phyloP scores from a whole-genome alignment of 2,113 vertebrate species.

The Nyctereutes procyonoides region DNA sequence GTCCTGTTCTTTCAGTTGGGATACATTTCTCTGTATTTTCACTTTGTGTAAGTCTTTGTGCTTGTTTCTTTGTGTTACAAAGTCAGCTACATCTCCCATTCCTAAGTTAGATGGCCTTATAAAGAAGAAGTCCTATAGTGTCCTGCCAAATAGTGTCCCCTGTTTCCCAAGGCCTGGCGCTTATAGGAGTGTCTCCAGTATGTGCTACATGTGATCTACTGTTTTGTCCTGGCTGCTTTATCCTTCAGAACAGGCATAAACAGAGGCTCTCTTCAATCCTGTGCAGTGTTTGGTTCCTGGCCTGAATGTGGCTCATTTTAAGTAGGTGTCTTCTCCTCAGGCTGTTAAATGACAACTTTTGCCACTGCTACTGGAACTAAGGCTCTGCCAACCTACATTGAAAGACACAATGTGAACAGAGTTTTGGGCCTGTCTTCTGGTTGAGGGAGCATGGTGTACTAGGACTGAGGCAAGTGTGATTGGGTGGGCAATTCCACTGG shows the following conservation, averaged over 20 bases:
- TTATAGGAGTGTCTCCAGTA: not conserved
- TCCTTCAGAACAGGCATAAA: not conserved
- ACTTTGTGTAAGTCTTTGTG: not conserved
- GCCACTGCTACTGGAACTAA: not conserved
- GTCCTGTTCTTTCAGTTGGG: not conserved
- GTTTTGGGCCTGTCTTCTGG: not conserved
- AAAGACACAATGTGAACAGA: not conserved
- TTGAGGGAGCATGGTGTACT: not conserved
- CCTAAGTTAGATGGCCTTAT: not conserved
- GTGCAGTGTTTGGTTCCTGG: not conserved
- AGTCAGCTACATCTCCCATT: not conserved
- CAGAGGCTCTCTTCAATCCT: not conserved
- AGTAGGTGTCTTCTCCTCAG: not conserved
- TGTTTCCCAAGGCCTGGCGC: not conserved
- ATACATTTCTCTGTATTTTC: not conserved
- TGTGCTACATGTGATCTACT: not conserved
- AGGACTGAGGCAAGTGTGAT: not conserved
- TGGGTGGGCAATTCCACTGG: not conserved
- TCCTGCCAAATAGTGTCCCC: not conserved
- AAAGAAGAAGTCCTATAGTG: not conserved
- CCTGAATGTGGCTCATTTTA: not conserved
- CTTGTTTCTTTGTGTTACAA: not conserved
- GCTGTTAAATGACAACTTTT: not conserved
- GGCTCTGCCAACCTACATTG: not conserved
- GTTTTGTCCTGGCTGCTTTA: not conserved